phyloP scores from a whole-genome alignment of 2,888 invertebrate species.

The Drosophila meridionalis region DNA sequence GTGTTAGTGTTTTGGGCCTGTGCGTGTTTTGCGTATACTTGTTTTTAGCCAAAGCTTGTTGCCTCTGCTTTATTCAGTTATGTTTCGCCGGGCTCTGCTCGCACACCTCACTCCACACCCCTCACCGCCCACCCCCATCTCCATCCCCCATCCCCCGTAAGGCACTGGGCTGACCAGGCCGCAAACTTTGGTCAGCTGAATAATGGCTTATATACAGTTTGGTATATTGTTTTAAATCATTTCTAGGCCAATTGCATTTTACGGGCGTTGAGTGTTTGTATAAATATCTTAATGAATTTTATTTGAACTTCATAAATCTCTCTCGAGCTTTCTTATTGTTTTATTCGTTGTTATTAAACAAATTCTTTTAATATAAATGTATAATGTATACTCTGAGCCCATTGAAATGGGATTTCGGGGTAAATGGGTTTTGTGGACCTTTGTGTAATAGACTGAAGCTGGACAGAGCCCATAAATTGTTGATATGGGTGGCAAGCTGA shows the following conservation, averaged over 20 bases:
- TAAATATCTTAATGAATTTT: not conserved
- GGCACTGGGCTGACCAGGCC: constrained; percentile 4
- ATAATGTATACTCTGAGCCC: too few relatives aligned
- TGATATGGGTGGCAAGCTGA: too few relatives aligned
- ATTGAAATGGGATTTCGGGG: too few relatives aligned
- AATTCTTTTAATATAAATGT: too few relatives aligned
- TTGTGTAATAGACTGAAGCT: too few relatives aligned
- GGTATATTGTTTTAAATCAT: constrained; percentile 21
- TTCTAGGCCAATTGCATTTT: constrained; percentile 18
- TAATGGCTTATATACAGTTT: constrained; percentile 8
- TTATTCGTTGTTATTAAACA: too few relatives aligned
- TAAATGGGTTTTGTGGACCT: too few relatives aligned
- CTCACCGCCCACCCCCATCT: not conserved
- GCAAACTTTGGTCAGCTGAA: constrained; percentile 10
- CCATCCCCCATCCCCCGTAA: not conserved
- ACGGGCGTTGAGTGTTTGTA: not conserved
- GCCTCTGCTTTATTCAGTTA: constrained; percentile 12
- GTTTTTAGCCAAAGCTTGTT: constrained; percentile 41
- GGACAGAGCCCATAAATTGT: too few relatives aligned
- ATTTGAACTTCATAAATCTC: not conserved
- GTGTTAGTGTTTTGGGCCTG: constrained; percentile 4
- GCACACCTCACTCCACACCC: not conserved
- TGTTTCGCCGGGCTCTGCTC: not conserved
- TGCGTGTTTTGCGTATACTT: constrained; percentile 38
- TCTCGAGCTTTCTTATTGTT: not conserved